phyloP scores from a whole-genome alignment of 2,888 invertebrate genomes.

The Sarcophaga subvicina region DNA sequence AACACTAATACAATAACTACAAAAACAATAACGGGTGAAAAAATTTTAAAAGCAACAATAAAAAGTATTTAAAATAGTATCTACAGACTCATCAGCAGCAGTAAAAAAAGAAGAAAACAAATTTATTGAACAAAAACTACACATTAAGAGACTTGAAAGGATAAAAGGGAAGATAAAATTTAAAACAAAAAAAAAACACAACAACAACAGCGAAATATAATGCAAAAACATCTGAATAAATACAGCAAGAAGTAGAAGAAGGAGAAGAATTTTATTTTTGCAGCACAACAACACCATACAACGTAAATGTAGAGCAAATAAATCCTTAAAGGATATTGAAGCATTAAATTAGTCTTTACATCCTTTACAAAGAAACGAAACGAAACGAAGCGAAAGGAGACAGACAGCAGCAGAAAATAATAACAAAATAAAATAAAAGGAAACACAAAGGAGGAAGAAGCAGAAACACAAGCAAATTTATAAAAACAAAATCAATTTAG shows the following conservation, averaged over 20 bases:
- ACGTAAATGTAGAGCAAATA: slow-evolving; percentile 42
- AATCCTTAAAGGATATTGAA: slow-evolving; percentile 53
- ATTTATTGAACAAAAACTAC: too few species aligned
- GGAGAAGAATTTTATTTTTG: background rate
- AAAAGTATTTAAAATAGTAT: too few species aligned
- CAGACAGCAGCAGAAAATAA: background rate
- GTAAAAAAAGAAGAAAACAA: too few species aligned
- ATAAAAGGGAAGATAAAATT: too few species aligned
- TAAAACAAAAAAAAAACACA: slow-evolving; percentile 13
- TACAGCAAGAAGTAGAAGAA: slow-evolving; percentile 9
- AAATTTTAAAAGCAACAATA: slow-evolving; percentile 7
- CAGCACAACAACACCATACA: background rate
- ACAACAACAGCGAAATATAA: slow-evolving; percentile 12
- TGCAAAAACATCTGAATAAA: slow-evolving; percentile 7
- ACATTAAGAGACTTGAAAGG: too few species aligned
- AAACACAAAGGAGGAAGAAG: background rate
- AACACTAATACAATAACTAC: background rate
- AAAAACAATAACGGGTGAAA: background rate
- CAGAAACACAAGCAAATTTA: slow-evolving; percentile 45
- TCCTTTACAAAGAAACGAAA: background rate
- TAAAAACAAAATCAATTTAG: slow-evolving; percentile 52
- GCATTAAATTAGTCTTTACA: slow-evolving; percentile 56
- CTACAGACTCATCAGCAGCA: too few species aligned
- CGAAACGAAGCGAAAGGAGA: slow-evolving; percentile 8
- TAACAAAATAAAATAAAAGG: background rate